phyloP scores from a whole-genome alignment of 2,888 invertebrate species.

The Drosophila paucipuncta region DNA sequence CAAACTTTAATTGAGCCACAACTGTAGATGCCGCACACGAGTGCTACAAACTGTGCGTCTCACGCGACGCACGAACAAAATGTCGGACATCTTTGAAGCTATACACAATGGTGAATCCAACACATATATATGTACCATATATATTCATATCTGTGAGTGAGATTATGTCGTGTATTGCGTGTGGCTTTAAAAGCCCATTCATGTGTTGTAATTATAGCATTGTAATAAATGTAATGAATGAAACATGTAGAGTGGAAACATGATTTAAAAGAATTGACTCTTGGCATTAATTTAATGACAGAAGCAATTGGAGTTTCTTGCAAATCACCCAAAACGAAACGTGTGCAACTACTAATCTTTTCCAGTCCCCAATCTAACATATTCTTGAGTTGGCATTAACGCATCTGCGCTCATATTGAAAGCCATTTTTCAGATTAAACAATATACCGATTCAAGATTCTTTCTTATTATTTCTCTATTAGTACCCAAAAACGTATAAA shows the following conservation, averaged over 20 bases:
- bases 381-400: background rate
- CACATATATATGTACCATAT: constrained; percentile 4
- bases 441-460: background rate
- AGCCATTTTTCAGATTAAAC: background rate
- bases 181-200: constrained; percentile 61
- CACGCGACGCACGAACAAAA: constrained; percentile 71
- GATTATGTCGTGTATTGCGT: constrained; percentile 37
- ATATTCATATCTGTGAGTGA: constrained; percentile 14
- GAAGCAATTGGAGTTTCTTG: background rate
- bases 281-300: background rate
- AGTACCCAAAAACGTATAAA: background rate
- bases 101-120: constrained; percentile 33
- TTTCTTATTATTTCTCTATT: background rate
- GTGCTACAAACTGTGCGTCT: constrained; percentile 49
- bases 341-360: background rate
- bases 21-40: constrained; percentile 70
- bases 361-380: background rate
- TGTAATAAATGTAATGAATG: constrained; percentile 22
- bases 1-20: constrained; percentile 73
- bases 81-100: constrained; percentile 74
- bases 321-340: background rate
- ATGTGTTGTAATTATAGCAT: constrained; percentile 53
- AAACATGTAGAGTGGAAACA: constrained; percentile 7
- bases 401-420: background rate
- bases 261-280: constrained; percentile 1